These are phyloP conservation scores for Homarus gammarus DNA, from an alignment of 2,888 invertebrate species.

Conservation along the genomic window DNA sequence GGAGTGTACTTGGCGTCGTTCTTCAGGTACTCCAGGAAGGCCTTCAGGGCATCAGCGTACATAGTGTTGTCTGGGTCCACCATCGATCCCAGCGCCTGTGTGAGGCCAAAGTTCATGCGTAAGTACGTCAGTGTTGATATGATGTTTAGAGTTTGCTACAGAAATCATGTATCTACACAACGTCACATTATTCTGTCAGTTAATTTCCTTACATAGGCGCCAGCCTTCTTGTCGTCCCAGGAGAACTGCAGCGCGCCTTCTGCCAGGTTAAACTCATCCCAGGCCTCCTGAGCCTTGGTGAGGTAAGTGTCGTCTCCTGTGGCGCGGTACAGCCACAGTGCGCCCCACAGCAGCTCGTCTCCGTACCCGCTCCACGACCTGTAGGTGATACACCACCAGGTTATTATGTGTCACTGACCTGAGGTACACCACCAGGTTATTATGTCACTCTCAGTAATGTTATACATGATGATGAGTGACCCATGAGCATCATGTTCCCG, in stretches of 20 bases:
- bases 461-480: too few relatives aligned
- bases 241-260: slow-evolving; percentile 80
- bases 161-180: too few relatives aligned
- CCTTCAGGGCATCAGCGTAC: slow-evolving; percentile 77
- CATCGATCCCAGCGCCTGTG: slow-evolving; percentile 35
- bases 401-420: too few relatives aligned
- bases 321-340: slow-evolving; percentile 82
- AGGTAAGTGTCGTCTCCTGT: slow-evolving; percentile 81
- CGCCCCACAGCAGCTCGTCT: slow-evolving; percentile 83
- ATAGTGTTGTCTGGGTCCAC: slow-evolving; percentile 10
- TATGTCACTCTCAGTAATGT: too few relatives aligned
- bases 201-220: slow-evolving; percentile 77
- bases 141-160: too few relatives aligned
- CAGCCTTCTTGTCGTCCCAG: slow-evolving; percentile 82
- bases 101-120: too few relatives aligned
- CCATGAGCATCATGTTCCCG: too few relatives aligned
- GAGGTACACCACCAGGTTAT: too few relatives aligned
- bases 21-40: slow-evolving; percentile 79
- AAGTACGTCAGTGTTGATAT: too few relatives aligned
- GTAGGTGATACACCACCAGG: too few relatives aligned
- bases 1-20: slow-evolving; percentile 79
- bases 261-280: slow-evolving; percentile 77
- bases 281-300: slow-evolving; percentile 79
- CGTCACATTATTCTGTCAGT: too few relatives aligned
- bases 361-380: slow-evolving; percentile 78